Base-by-base conservation (phyloP, 1,140 invertebrate species). In the Drosophila oshimai region DNA sequence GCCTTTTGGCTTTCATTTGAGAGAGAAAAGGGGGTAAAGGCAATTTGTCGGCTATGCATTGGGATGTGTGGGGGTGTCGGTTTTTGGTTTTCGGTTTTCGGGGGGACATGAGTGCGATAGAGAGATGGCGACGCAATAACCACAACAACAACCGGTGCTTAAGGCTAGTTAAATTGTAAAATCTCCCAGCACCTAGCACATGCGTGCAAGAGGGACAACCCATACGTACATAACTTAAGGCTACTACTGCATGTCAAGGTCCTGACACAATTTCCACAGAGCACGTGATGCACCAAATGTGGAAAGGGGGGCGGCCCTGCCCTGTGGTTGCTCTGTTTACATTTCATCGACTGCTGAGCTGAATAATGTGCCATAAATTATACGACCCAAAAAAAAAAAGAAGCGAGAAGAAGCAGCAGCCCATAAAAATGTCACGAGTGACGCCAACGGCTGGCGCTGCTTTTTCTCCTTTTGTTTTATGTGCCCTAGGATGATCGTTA, bases 241-340 rank as follows among this genome's bases (percentile, higher is more conserved):
- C 20, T 81, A 81, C 20, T 81, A 81, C 55, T 22, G 77, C 60
- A 68, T 81, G 77, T 83, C 77, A 81, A 81, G 77, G 77, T 83
- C 78, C 55, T 72, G 77, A 81, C 78, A 83, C 78, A 58, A 76
- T 83, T 83, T 74, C 34, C 15, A 13, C 39, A 18, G 18, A 68
- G 61, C 77, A 81, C 67, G 78, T 83, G 77, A 45, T 67, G 17
- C 41, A 37, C 13, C 29, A 65, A 49, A 29, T 24, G 22, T 9
- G 12, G 49, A 24, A 22, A 10, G 9, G 28, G 28, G 45, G 7
- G 13, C 41, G 6, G 7, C 17, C n/a, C 12, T n/a, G 12, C n/a
- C n/a, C 20, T 57, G 13, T 64, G 58, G 28, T 26, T 22, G 42
- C 26, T 57, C 50, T 64, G 42, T 65, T 67, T 65, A 50, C 60